A percentile compares a stretch with the other conserved stretches of the same genome.
phyloP scores from a whole-genome alignment of 2,888 invertebrate genomes.

The Latrodectus elegans region DNA sequence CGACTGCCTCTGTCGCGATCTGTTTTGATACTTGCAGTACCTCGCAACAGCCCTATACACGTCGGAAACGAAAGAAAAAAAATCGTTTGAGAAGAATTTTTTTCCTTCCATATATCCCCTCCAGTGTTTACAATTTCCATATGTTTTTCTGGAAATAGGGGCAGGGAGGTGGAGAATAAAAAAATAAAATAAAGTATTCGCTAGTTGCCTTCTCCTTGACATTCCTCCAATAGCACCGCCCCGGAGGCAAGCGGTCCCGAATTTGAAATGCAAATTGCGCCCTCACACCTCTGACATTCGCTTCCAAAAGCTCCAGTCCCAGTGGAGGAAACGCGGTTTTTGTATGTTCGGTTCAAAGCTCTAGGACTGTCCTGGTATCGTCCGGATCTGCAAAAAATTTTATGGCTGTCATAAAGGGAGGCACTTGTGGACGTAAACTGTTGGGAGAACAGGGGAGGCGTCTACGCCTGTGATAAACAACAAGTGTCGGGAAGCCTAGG shows the following conservation, averaged over 20 bases:
- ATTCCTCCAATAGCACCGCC: background rate
- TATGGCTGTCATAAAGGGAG: conserved; percentile 37
- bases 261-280: conserved; percentile 38
- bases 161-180: background rate
- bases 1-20: no score
- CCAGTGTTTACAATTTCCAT: background rate
- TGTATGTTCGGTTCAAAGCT: conserved; percentile 12
- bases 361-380: conserved; percentile 8
- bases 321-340: conserved; percentile 6
- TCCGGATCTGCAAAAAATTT: conserved; percentile 23
- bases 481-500: background rate
- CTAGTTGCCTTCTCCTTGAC: background rate
- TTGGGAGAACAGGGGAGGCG: background rate
- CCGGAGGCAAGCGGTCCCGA: background rate
- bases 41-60: no score
- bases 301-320: background rate
- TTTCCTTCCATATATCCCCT: background rate
- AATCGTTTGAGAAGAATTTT: background rate
- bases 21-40: no score
- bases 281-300: conserved; percentile 1
- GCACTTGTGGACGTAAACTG: conserved; percentile 24
- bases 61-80: no score
- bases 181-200: background rate
- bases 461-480: background rate
- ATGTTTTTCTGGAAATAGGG: background rate